These are phyloP conservation scores for Polyploca ridens DNA, from an alignment of 2,888 invertebrate species.

Conservation along the genomic window DNA sequence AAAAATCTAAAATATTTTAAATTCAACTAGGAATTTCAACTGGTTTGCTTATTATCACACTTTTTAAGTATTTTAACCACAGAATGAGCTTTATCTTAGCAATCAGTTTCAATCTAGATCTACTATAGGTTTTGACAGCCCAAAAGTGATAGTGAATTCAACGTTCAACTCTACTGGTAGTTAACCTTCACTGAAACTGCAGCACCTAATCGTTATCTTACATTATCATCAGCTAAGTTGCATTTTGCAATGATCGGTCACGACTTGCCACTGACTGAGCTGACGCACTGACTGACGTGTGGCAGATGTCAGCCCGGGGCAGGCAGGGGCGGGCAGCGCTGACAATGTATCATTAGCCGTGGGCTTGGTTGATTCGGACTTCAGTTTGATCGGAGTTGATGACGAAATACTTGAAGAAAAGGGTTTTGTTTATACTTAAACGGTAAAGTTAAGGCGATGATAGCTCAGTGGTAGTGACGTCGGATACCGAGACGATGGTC, in stretches of 20 bases:
- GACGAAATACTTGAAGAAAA: background rate
- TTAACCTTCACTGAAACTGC: slow-evolving; percentile 21
- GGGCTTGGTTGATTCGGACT: background rate
- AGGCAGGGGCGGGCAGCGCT: background rate
- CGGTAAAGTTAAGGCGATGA: no score
- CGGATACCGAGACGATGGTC: no score
- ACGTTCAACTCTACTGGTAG: slow-evolving; percentile 22
- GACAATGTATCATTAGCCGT: background rate
- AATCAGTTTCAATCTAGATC: no score
- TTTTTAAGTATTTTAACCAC: no score
- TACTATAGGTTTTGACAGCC: background rate
- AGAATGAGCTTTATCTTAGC: no score
- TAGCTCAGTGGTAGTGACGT: no score
- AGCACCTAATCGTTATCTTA: background rate
- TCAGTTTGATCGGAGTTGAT: background rate
- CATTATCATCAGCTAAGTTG: background rate
- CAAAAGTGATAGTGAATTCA: background rate
- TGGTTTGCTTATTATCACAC: no score
- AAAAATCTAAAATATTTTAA: no score
- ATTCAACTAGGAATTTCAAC: no score
- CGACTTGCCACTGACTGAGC: background rate
- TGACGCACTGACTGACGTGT: background rate
- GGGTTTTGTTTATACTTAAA: no score
- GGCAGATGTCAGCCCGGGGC: slow-evolving; percentile 1
- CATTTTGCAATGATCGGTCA: slow-evolving; percentile 1